These are phyloP conservation scores for Tyrannus savana DNA, from an alignment of 2,113 vertebrate genomes.

Conservation along the genomic window DNA sequence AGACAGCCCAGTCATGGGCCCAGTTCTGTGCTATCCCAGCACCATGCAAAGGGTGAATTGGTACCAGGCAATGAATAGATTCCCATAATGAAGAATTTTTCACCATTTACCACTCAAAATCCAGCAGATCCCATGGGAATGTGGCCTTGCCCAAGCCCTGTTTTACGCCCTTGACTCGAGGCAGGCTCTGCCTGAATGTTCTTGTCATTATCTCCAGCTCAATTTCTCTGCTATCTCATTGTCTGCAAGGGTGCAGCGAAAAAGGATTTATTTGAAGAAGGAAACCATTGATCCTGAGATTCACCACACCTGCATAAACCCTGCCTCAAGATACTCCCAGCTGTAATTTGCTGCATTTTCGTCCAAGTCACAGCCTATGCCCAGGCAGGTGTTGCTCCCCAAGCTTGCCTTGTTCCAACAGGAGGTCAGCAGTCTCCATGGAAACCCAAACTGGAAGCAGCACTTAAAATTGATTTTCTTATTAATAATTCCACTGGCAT, in stretches of 20 bases:
- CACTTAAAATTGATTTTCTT: neutral
- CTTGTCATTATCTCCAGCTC: neutral
- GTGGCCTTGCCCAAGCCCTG: neutral
- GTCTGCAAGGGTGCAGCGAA: neutral
- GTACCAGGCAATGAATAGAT: neutral
- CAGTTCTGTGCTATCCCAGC: neutral
- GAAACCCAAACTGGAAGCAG: neutral
- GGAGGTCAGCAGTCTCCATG: neutral
- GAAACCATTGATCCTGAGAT: neutral
- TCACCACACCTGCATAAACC: neutral
- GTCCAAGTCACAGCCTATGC: neutral
- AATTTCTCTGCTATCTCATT: neutral
- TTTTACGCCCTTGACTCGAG: fast-evolving
- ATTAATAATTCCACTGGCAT: neutral
- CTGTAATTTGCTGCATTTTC: neutral
- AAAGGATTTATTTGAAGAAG: neutral
- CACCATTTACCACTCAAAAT: fast-evolving
- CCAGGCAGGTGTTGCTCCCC: neutral
- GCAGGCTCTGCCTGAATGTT: neutral
- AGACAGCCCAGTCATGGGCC: neutral
- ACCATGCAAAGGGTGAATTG: fast-evolving
- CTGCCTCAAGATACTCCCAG: neutral
- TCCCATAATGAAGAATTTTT: neutral
- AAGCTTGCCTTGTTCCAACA: neutral
- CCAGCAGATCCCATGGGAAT: neutral